Conservation (phyloP, 2,113 vertebrate species). For the Riparia riparia region DNA sequence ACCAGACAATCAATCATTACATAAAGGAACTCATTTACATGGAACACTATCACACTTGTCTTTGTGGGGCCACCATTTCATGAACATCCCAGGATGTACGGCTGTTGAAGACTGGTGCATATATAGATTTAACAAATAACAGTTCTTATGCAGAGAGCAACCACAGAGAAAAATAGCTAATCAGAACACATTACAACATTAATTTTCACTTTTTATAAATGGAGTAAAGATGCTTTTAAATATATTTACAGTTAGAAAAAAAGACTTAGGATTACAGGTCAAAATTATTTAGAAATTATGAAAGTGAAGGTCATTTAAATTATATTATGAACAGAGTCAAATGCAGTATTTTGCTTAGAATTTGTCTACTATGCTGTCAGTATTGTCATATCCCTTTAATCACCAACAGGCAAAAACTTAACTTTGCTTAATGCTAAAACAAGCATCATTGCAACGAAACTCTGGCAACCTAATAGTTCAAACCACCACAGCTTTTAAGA, state of each 20-base stretch:
- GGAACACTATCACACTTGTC: constrained; percentile 26
- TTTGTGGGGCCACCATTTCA: constrained; percentile 10
- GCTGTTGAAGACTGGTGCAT: constrained; percentile 43
- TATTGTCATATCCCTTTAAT: constrained; percentile 11
- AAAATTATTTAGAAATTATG: constrained; percentile 38
- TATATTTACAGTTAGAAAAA: constrained; percentile 66
- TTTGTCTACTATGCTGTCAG: constrained; percentile 15
- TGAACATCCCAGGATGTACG: constrained; percentile 1
- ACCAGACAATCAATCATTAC: constrained; percentile 11
- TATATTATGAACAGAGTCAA: constrained; percentile 22
- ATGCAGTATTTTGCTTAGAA: background rate
- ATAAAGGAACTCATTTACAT: constrained; percentile 57
- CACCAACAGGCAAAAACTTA: background rate
- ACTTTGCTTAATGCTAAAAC: constrained; percentile 6
- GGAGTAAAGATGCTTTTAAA: constrained; percentile 63
- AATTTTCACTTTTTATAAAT: constrained; percentile 63
- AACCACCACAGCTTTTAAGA: constrained; percentile 31
- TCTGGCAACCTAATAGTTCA: background rate
- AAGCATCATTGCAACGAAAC: constrained; percentile 9
- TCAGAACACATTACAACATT: constrained; percentile 66
- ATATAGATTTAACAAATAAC: constrained; percentile 49
- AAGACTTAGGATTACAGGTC: constrained; percentile 13
- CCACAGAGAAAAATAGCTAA: constrained; percentile 64
- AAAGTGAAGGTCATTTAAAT: constrained; percentile 38
- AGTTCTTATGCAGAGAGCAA: constrained; percentile 40